phyloP scores from a whole-genome alignment of 1,140 invertebrate genomes.

The Drosophila kurseongensis region DNA sequence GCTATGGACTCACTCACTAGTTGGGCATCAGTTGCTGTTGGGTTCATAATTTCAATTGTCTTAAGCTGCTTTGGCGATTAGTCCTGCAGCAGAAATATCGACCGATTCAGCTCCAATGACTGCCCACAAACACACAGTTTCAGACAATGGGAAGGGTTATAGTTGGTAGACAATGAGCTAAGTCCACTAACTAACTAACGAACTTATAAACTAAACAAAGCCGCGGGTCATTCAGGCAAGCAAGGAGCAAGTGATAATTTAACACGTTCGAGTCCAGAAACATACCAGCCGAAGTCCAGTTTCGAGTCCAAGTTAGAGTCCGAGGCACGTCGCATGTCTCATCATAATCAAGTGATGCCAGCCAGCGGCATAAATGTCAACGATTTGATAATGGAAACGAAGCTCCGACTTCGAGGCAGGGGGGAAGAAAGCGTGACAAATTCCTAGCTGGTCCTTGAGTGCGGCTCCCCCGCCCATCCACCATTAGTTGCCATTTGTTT shows the following conservation, averaged over 20 bases:
- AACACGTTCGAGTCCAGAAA: slow-evolving; percentile 57
- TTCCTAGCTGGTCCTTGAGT: slow-evolving; percentile 63
- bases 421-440: slow-evolving; percentile 54
- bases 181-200: slow-evolving; percentile 69
- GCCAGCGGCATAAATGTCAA: slow-evolving; percentile 80
- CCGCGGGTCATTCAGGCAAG: slow-evolving; percentile 54
- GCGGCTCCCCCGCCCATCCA: slow-evolving; percentile 9
- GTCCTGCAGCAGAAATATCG: slow-evolving; percentile 50
- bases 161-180: slow-evolving; percentile 29
- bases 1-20: slow-evolving; percentile 26
- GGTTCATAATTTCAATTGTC: slow-evolving; percentile 77
- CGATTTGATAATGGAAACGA: slow-evolving; percentile 76
- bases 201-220: slow-evolving; percentile 76
- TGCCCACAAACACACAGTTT: slow-evolving; percentile 20
- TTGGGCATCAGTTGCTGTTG: slow-evolving; percentile 34
- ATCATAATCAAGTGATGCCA: slow-evolving; percentile 77
- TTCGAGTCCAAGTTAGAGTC: slow-evolving; percentile 12
- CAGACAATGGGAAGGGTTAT: slow-evolving; percentile 1
- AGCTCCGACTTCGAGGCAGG: slow-evolving; percentile 12
- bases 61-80: slow-evolving; percentile 77
- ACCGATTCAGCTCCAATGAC: slow-evolving; percentile 51
- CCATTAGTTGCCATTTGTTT: slow-evolving; percentile 78
- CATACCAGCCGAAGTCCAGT: slow-evolving; percentile 7
- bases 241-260: slow-evolving; percentile 57
- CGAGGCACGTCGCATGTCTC: slow-evolving; percentile 56